Base-by-base conservation (phyloP, 2,113 vertebrate genomes). In the Arothron firmamentum region DNA sequence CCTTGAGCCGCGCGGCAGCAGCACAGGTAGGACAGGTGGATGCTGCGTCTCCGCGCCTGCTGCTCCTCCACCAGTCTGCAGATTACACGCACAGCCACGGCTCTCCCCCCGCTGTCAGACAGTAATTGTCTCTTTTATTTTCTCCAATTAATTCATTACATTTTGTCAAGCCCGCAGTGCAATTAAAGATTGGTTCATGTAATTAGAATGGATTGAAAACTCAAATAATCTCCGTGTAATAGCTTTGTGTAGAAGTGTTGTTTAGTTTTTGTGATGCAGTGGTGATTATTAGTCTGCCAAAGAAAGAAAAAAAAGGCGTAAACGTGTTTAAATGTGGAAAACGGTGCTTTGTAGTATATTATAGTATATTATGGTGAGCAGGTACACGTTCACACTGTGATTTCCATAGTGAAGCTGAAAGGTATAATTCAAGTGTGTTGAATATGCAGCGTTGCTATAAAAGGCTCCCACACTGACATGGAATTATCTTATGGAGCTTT, bases 381-480 rank as follows among this genome's bases (percentile, higher is more conserved):
- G 61, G 15, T 59, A 41, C 53, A 38, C 3, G 3, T 59, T 41
- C 54, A 8, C 19, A 13, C 68, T 41, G 61, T 73, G 43, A 79
- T 83, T 78, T 79, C 58, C 80, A 80, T 78, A 74, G 20, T 2
- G 46, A 59, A 77, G 75, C 63, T 56, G 70, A 75, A 75, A 79
- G 60, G 70, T 77, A 79, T 17, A 55, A 85, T 65, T 83, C 74
- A 59, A 80, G 83, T 80, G 74, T 62, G 73, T 73, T 85, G 75
- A 81, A 84, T 84, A 85, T 85, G 79, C 78, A 85, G 72, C 46
- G 75, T 72, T 71, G 49, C 82, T 82, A 80, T 80, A 77, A 87
- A 81, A 73, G 68, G 67, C 72, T 75, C 61, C 53, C 59, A 66
- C 65, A 42, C 18, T 38, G 51, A 61, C 64, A 19, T 43, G 56